Percentiles rank a stretch among this genome's conserved stretches.
These are phyloP conservation scores for Megaceryle torquata DNA, from an alignment of 2,113 vertebrate species.

Conservation along the genomic window DNA sequence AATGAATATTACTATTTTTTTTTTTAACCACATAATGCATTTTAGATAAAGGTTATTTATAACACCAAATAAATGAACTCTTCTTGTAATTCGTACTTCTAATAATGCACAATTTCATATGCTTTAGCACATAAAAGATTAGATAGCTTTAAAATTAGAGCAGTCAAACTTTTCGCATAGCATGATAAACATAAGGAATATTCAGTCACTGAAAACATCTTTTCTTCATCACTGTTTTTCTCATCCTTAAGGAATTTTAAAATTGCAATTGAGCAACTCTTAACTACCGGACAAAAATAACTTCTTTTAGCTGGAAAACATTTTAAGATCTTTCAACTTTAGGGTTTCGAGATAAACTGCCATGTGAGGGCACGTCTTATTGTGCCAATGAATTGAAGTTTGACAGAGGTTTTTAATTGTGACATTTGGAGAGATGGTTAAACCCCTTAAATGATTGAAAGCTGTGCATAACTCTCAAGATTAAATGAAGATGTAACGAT, in stretches of 20 bases:
- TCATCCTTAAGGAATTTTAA: constrained; percentile 41
- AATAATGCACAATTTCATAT: constrained; percentile 36
- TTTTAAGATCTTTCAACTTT: constrained; percentile 20
- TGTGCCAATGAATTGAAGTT: not conserved
- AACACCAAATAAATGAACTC: constrained; percentile 34
- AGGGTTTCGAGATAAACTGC: not conserved
- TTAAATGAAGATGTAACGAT: constrained; percentile 26
- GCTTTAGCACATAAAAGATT: constrained; percentile 49
- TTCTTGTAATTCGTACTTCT: constrained; percentile 20
- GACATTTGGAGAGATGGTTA: constrained; percentile 15
- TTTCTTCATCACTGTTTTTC: constrained; percentile 32
- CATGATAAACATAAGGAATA: constrained; percentile 41
- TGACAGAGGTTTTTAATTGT: constrained; percentile 8
- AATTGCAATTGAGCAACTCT: constrained; percentile 36
- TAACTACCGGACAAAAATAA: constrained; percentile 45
- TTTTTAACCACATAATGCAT: not conserved
- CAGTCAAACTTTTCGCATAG: constrained; percentile 49
- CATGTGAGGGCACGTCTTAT: not conserved
- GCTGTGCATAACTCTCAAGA: not conserved
- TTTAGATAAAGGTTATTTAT: constrained; percentile 41
- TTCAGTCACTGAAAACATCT: constrained; percentile 23
- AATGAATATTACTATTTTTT: not conserved
- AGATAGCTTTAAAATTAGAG: constrained; percentile 55
- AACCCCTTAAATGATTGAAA: constrained; percentile 6
- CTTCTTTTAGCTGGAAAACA: constrained; percentile 34